Evolutionary conservation across 2,797 vertebrate genomes (phyloP).

Genomic region (Mormyrops boulengeri): DNA sequence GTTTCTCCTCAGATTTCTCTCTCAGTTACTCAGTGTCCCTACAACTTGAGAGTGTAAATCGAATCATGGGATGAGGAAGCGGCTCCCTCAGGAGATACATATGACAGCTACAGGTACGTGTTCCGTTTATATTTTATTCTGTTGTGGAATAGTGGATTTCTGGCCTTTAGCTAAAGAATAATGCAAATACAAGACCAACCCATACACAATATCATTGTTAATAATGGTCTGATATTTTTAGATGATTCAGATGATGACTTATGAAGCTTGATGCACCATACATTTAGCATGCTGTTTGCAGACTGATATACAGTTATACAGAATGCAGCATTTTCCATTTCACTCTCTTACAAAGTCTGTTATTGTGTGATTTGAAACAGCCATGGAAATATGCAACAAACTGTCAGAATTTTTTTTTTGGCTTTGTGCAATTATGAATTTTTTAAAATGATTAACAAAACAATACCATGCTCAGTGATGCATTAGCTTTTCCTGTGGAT

Average conservation of each 20-base stretch:
- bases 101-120: background rate
- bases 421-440: background rate
- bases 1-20: background rate
- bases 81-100: background rate
- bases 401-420: background rate
- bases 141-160: background rate
- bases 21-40: background rate
- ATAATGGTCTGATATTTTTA: background rate
- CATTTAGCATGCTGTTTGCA: background rate
- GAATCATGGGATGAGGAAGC: background rate
- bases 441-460: background rate
- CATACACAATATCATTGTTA: background rate
- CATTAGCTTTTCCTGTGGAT: background rate
- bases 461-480: background rate
- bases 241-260: background rate
- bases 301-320: background rate
- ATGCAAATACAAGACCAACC: background rate
- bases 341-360: background rate
- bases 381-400: background rate
- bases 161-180: conserved; percentile 5
- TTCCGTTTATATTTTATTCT: background rate
- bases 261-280: background rate
- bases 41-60: conserved; percentile 9
- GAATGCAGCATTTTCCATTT: background rate
- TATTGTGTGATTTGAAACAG: background rate